Conservation (phyloP, 2,888 invertebrate species). For the Erebia aethiops region DNA sequence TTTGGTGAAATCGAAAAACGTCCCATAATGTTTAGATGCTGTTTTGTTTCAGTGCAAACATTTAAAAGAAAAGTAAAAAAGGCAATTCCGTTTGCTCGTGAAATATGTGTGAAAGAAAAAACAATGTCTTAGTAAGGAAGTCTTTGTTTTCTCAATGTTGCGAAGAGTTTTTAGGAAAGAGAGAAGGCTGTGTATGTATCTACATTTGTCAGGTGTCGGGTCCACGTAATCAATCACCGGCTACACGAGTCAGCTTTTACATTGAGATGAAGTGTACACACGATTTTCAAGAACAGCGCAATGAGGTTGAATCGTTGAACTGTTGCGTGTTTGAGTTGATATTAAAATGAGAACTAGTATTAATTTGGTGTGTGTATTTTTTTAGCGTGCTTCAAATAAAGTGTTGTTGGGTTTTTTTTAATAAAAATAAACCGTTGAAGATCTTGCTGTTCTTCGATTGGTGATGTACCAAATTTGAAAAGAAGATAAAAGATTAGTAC, state of each 20-base stretch:
- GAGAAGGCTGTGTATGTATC: not conserved
- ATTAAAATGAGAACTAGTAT: not conserved
- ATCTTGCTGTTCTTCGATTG: too few relatives aligned
- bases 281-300: constrained; percentile 1
- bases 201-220: constrained; percentile 23
- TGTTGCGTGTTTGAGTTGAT: not conserved
- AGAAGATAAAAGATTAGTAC: not conserved
- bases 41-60: not conserved
- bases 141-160: constrained; percentile 3
- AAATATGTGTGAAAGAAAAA: not conserved
- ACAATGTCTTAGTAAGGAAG: not conserved
- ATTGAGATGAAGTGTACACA: constrained; percentile 20
- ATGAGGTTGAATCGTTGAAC: not conserved
- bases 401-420: too few relatives aligned
- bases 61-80: not conserved
- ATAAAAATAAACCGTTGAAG: too few relatives aligned
- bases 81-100: not conserved
- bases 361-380: too few relatives aligned
- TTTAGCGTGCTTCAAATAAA: too few relatives aligned
- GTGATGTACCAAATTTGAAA: too few relatives aligned
- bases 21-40: not conserved
- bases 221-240: constrained; percentile 46
- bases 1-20: not conserved
- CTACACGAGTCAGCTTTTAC: constrained; percentile 47
- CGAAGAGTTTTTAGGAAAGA: constrained; percentile 8